Base-by-base conservation (phyloP, 1,140 invertebrate species). In the Prorops nasuta region DNA sequence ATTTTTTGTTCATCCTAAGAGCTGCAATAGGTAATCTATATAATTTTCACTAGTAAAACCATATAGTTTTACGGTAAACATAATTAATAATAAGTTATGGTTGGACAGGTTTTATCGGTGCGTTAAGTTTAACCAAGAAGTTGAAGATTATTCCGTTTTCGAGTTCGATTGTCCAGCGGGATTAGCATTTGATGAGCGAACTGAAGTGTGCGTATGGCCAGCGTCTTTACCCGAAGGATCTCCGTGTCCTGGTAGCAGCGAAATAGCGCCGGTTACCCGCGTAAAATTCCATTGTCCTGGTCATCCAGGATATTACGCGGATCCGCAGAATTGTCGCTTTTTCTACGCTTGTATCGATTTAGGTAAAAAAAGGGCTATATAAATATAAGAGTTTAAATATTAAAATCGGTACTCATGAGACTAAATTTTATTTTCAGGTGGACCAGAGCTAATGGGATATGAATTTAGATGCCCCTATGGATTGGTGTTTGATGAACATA, bases 391-490 rank as follows among this genome's bases (percentile, higher is more conserved):
- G n/a, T n/a, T n/a, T n/a, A n/a, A n/a, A n/a, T n/a, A n/a, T n/a
- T n/a, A n/a, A n/a, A n/a, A n/a, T n/a, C 8, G 14, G n/a, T 9
- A 3, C 37, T 42, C 10, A 4, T 10, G 12, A 9, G 8, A 42
- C 24, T 44, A 39, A 34, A 20, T 41, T 43, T 48, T 35, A 28
- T 6, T 49, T 37, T 41, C 39, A 76, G 74, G 72, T 21, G 70
- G 60, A 18, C 37, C 57, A 3, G 64, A 76, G 44, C 62, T 88
- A 45, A 84, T 84, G 7, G 85, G 88, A 0, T 92, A 90, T 64
- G 89, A 92, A 72, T 92, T 92, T 72, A 81, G 86, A 42, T 92
- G 90, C 74, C 90, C 90, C 0, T 91, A 88, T 60, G 87, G 88
- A 2, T 78, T 92, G 14, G 88, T 87, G 2, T 92, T 90, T 65